phyloP scores from a whole-genome alignment of 1,140 invertebrate species.

The Orchesella cincta region DNA sequence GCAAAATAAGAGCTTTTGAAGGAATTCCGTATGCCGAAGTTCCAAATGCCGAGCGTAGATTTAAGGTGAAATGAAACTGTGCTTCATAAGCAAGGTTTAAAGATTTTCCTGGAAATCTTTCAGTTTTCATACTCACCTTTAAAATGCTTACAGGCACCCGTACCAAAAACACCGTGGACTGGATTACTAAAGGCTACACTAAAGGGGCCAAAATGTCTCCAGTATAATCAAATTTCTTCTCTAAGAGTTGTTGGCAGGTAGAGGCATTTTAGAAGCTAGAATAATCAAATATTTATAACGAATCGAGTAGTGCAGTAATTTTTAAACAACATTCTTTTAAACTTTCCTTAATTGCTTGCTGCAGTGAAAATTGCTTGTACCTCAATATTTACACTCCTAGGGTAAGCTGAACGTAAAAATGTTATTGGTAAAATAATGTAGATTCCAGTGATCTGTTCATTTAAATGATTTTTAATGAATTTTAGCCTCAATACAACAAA shows the following conservation, averaged over 20 bases:
- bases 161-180: background rate
- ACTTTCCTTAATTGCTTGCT: background rate
- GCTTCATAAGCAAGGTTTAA: background rate
- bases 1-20: constrained; percentile 44
- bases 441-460: background rate
- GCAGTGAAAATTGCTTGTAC: constrained; percentile 15
- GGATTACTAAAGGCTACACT: background rate
- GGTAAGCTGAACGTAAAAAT: constrained; percentile 6
- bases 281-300: too few relatives aligned
- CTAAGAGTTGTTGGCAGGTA: constrained; percentile 9
- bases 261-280: background rate
- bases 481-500: background rate
- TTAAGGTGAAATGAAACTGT: background rate
- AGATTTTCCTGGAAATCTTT: background rate
- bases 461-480: background rate
- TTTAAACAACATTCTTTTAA: background rate
- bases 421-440: background rate
- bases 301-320: too few relatives aligned
- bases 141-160: background rate
- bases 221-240: constrained; percentile 3
- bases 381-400: background rate
- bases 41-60: background rate
- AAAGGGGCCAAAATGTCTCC: constrained; percentile 25
- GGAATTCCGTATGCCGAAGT: constrained; percentile 1
- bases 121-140: background rate